A percentile compares a stretch with the other conserved stretches of the same genome.
phyloP scores from a whole-genome alignment of 2,797 vertebrate species.

The Microctenopoma lineatum region DNA sequence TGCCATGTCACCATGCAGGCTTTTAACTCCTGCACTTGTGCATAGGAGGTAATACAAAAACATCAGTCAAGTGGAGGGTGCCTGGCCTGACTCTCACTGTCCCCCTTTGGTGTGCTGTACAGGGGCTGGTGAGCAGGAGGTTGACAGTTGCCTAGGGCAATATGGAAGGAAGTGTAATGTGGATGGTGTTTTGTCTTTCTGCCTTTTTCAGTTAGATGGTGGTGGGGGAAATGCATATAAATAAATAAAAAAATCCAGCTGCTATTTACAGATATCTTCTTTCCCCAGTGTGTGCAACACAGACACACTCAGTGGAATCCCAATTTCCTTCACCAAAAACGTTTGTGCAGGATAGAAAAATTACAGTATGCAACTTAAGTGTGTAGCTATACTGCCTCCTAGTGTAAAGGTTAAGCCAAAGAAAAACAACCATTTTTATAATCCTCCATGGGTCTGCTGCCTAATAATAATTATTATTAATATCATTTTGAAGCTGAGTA shows the following conservation, averaged over 20 bases:
- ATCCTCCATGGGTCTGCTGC: neutral
- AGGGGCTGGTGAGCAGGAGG: slow-evolving; percentile 63
- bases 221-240: slow-evolving; percentile 35
- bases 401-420: slow-evolving; percentile 41
- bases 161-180: slow-evolving; percentile 44
- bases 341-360: slow-evolving; percentile 12
- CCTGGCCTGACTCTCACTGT: slow-evolving; percentile 47
- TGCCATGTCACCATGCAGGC: slow-evolving; percentile 51
- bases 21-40: slow-evolving; percentile 58
- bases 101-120: slow-evolving; percentile 40
- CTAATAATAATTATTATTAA: neutral
- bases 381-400: slow-evolving; percentile 68
- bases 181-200: slow-evolving; percentile 15
- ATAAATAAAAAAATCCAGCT: slow-evolving; percentile 63
- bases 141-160: slow-evolving; percentile 78
- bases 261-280: slow-evolving; percentile 81
- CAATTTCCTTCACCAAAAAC: slow-evolving; percentile 49
- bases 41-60: slow-evolving; percentile 49
- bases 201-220: neutral
- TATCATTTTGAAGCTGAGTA: neutral
- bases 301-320: slow-evolving; percentile 66
- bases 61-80: slow-evolving; percentile 54
- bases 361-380: neutral
- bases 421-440: neutral
- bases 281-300: slow-evolving; percentile 50